Conservation (phyloP, 1,140 invertebrate species). For the Drosophila burlai region DNA sequence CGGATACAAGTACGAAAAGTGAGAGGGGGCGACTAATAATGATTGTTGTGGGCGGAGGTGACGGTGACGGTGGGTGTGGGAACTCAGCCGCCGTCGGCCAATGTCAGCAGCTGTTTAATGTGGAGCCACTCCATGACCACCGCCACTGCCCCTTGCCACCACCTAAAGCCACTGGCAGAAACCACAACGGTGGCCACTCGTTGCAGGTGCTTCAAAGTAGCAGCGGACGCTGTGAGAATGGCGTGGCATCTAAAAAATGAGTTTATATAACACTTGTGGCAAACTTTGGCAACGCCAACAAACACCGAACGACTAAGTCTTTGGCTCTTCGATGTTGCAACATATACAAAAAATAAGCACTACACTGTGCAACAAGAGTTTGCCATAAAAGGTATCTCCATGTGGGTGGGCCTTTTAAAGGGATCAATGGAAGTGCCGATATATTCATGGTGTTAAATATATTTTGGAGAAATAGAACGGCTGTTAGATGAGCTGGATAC, state of each 20-base stretch:
- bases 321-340: slow-evolving; percentile 57
- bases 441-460: neutral
- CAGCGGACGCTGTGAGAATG: slow-evolving; percentile 68
- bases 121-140: slow-evolving; percentile 39
- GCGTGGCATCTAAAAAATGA: slow-evolving; percentile 77
- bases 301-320: slow-evolving; percentile 33
- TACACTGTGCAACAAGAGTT: slow-evolving; percentile 49
- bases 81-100: slow-evolving; percentile 44
- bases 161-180: slow-evolving; percentile 14
- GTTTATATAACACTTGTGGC: slow-evolving; percentile 77
- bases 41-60: slow-evolving; percentile 13
- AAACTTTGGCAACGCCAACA: slow-evolving; percentile 52
- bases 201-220: slow-evolving; percentile 44
- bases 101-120: slow-evolving; percentile 57
- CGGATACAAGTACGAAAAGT: slow-evolving; percentile 20
- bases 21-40: slow-evolving; percentile 54
- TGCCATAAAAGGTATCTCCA: neutral
- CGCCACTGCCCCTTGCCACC: neutral
- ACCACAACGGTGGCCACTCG: slow-evolving; percentile 20
- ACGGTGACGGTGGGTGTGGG: slow-evolving; percentile 38
- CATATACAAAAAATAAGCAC: slow-evolving; percentile 25
- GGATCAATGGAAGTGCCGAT: slow-evolving; percentile 9
- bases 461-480: neutral
- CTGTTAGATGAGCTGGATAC: too few species aligned
- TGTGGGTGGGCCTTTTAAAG: slow-evolving; percentile 10